Conservation (phyloP, 2,888 invertebrate genomes). For the Halictus quadricinctus region DNA sequence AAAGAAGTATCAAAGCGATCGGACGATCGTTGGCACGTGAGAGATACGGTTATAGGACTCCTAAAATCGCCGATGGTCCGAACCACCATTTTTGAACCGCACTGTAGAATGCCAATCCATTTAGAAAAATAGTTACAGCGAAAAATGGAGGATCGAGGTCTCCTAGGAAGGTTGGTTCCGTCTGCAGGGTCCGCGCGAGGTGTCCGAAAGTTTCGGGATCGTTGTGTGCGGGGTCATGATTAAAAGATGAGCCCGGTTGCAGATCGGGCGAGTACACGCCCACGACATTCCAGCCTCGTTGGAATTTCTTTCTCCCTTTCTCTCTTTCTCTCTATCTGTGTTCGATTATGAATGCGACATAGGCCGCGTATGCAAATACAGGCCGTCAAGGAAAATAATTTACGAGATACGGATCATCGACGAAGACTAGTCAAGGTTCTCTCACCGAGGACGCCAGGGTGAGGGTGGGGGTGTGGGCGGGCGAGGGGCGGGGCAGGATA, state of each 20-base stretch:
- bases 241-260: slow-evolving; percentile 58
- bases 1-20: neutral
- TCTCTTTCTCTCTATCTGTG: slow-evolving; percentile 58
- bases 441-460: slow-evolving; percentile 7
- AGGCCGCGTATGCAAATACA: slow-evolving; percentile 19
- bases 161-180: neutral
- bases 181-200: neutral
- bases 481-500: neutral
- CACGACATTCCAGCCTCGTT: slow-evolving; percentile 61
- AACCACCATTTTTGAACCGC: neutral
- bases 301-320: slow-evolving; percentile 66
- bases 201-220: neutral
- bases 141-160: neutral
- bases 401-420: slow-evolving; percentile 39
- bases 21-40: too few relatives aligned
- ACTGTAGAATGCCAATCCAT: neutral
- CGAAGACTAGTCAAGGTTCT: slow-evolving; percentile 38
- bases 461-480: neutral
- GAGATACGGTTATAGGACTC: neutral
- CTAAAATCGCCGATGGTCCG: neutral
- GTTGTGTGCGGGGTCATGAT: slow-evolving; percentile 27
- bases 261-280: slow-evolving; percentile 58
- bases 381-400: slow-evolving; percentile 6
- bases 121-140: neutral
- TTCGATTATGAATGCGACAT: slow-evolving; percentile 3